These are phyloP conservation scores for Ormyrus labotus DNA, from an alignment of 2,888 invertebrate genomes.

Conservation along the genomic window DNA sequence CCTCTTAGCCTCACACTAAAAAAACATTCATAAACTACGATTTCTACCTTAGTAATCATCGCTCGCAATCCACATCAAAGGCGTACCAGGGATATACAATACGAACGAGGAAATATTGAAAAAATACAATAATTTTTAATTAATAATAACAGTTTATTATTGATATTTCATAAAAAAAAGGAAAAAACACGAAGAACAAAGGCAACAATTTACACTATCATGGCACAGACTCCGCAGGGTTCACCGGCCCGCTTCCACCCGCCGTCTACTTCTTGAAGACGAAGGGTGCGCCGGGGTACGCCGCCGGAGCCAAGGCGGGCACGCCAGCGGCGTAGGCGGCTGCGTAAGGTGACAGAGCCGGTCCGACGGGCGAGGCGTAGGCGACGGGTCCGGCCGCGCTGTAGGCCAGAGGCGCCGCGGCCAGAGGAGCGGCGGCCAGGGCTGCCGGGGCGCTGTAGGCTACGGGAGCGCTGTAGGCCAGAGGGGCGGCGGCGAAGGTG, in stretches of 20 bases:
- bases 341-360: conserved; percentile 77
- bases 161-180: not conserved
- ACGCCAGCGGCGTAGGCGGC: conserved; percentile 63
- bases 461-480: conserved; percentile 77
- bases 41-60: too few relatives aligned
- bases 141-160: conserved; percentile 8
- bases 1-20: too few relatives aligned
- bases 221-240: not conserved
- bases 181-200: conserved; percentile 1
- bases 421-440: conserved; percentile 51
- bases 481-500: conserved; percentile 77
- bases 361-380: conserved; percentile 65
- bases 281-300: conserved; percentile 53
- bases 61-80: too few relatives aligned
- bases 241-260: not conserved
- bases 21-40: too few relatives aligned
- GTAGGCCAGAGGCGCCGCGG: conserved; percentile 63
- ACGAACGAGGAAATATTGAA: too few relatives aligned
- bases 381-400: conserved; percentile 56
- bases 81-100: too few relatives aligned
- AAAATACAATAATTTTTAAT: too few relatives aligned
- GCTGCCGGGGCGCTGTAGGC: conserved; percentile 77
- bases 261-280: conserved; percentile 58
- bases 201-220: conserved; percentile 16
- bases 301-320: conserved; percentile 38